Conservation (phyloP, 2,113 vertebrate species). For the Mormyrus iriodes region DNA sequence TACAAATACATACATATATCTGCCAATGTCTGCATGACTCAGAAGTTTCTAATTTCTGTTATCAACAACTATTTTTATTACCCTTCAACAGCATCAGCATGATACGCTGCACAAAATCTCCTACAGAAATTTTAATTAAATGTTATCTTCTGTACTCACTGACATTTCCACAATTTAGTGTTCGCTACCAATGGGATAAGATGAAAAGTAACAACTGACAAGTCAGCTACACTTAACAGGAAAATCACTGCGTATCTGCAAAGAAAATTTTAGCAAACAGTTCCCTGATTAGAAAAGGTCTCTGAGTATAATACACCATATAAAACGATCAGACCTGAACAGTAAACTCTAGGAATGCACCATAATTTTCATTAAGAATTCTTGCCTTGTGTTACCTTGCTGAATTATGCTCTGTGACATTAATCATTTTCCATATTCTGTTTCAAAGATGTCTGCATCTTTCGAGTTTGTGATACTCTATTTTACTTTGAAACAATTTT, state of each 20-base stretch:
- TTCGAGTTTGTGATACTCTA: neutral
- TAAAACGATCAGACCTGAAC: neutral
- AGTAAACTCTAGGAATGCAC: neutral
- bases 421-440: neutral
- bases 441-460: neutral
- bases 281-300: neutral
- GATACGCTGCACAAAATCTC: neutral
- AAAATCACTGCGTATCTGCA: neutral
- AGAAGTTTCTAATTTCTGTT: neutral
- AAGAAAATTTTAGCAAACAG: neutral
- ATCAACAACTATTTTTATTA: neutral
- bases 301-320: neutral
- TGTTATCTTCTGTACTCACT: neutral
- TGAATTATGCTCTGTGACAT: neutral
- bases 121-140: neutral
- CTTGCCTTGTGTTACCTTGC: neutral
- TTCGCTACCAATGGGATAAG: neutral
- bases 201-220: neutral
- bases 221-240: neutral
- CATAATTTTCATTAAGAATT: neutral
- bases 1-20: slow-evolving; percentile 45
- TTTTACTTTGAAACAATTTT: neutral
- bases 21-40: neutral
- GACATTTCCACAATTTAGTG: neutral
- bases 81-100: neutral